Conservation (phyloP, 2,888 invertebrate species). For the Habrosyne pyritoides region DNA sequence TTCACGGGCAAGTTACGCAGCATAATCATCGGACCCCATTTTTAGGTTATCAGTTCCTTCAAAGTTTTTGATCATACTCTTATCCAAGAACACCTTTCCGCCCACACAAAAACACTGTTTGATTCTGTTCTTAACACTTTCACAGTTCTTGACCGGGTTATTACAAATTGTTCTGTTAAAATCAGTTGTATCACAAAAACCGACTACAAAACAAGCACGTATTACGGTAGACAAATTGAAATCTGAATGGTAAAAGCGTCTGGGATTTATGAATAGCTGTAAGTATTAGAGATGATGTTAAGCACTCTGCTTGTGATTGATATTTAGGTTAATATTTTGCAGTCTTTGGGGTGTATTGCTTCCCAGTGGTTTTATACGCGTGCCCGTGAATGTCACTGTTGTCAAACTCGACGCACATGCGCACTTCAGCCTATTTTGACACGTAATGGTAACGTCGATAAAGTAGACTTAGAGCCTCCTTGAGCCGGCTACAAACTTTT, state of each 20-base stretch:
- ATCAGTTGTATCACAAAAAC: slow-evolving; percentile 35
- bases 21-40: slow-evolving; percentile 20
- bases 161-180: slow-evolving; percentile 56
- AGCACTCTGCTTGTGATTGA: slow-evolving; percentile 11
- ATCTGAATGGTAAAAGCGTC: slow-evolving; percentile 18
- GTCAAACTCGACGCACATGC: slow-evolving; percentile 68
- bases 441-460: slow-evolving; percentile 63
- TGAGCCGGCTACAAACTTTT: slow-evolving; percentile 15
- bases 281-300: background rate
- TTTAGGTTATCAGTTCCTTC: background rate
- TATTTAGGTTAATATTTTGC: slow-evolving; percentile 38
- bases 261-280: slow-evolving; percentile 2
- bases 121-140: slow-evolving; percentile 37
- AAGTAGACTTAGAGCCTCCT: slow-evolving; percentile 45
- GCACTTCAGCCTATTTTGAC: slow-evolving; percentile 56
- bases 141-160: slow-evolving; percentile 52
- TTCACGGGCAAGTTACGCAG: slow-evolving; percentile 15
- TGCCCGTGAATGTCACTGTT: slow-evolving; percentile 64
- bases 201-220: slow-evolving; percentile 35
- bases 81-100: slow-evolving; percentile 34
- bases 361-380: slow-evolving; percentile 65
- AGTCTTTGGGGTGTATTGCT: slow-evolving; percentile 56
- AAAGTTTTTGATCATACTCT: slow-evolving; percentile 16
- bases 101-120: slow-evolving; percentile 42
- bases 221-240: slow-evolving; percentile 14